Evolutionary conservation across 2,888 invertebrate genomes (phyloP).

Genomic region (Trissoscelio sp.): DNA sequence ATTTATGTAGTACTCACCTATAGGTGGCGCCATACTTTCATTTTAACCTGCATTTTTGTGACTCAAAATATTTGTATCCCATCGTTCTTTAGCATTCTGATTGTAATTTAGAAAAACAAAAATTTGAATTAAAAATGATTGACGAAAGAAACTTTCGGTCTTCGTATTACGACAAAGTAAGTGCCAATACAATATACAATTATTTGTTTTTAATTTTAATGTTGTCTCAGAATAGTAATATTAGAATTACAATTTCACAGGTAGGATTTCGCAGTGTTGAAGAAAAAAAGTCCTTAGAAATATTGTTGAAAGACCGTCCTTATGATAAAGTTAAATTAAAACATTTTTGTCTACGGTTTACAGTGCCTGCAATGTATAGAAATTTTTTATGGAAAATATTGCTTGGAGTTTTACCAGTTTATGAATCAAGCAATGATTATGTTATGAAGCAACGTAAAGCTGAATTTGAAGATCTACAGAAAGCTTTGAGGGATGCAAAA

Average conservation of each 20-base stretch:
- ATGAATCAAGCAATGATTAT: conserved; percentile 90
- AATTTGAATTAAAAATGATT: conserved; percentile 82
- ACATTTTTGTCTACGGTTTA: conserved; percentile 93
- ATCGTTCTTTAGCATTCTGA: too few relatives aligned
- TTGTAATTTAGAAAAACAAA: too few relatives aligned
- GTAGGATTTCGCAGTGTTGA: conserved; percentile 96
- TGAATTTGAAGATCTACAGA: conserved; percentile 90
- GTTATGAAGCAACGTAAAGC: conserved; percentile 89
- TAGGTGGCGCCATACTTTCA: too few relatives aligned
- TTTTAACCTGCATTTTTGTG: too few relatives aligned
- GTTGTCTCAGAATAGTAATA: conserved; percentile 7
- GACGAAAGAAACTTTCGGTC: conserved; percentile 93
- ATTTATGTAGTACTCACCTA: too few relatives aligned
- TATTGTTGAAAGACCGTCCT: conserved; percentile 93
- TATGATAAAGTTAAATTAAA: conserved; percentile 91
- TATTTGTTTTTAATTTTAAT: not conserved
- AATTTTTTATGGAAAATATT: conserved; percentile 94
- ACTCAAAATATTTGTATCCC: too few relatives aligned
- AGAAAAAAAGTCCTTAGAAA: conserved; percentile 95
- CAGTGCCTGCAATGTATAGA: conserved; percentile 92
- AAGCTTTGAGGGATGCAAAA: conserved; percentile 88
- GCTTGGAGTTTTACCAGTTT: conserved; percentile 91
- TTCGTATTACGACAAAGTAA: conserved; percentile 90
- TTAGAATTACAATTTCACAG: conserved; percentile 68
- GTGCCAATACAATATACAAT: not conserved